Percentiles rank a stretch among this genome's conserved stretches.
Evolutionary conservation across 2,113 vertebrate genomes (phyloP).

Genomic region (Syngnathus typhle): DNA sequence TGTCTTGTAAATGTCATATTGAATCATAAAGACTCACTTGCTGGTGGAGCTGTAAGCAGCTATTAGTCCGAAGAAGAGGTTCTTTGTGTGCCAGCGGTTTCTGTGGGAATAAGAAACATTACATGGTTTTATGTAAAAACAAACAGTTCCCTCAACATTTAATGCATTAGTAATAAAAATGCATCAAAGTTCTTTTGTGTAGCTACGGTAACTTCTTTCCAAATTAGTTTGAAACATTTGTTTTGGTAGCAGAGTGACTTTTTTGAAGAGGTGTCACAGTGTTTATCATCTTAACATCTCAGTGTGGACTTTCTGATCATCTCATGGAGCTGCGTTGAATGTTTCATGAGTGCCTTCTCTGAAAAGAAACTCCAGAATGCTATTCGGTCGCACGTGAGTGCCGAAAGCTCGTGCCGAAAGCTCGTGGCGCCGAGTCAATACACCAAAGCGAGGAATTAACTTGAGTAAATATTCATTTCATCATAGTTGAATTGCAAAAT

Average conservation of each 20-base stretch:
- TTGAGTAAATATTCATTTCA: no score
- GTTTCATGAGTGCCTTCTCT: no score
- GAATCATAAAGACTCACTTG: constrained; percentile 62
- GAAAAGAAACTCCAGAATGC: no score
- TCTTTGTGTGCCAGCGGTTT: constrained; percentile 75
- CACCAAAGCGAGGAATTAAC: no score
- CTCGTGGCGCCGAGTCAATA: no score
- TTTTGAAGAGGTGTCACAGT: not conserved
- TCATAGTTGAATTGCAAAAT: no score
- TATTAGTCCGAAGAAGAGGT: constrained; percentile 69
- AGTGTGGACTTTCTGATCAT: no score
- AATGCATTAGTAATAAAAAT: not conserved
- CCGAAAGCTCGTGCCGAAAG: no score
- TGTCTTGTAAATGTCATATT: not conserved
- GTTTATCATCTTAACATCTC: not conserved
- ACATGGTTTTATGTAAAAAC: not conserved
- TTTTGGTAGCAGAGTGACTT: not conserved
- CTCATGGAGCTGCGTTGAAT: no score
- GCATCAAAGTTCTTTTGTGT: not conserved
- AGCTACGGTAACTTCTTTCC: not conserved
- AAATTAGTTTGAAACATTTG: not conserved
- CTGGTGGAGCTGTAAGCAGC: constrained; percentile 78
- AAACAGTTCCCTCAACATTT: not conserved
- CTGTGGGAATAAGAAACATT: constrained; percentile 47
- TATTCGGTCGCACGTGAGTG: no score